These are phyloP conservation scores for Galago senegalensis DNA, from an alignment of 2,797 vertebrate species.

Conservation along the genomic window DNA sequence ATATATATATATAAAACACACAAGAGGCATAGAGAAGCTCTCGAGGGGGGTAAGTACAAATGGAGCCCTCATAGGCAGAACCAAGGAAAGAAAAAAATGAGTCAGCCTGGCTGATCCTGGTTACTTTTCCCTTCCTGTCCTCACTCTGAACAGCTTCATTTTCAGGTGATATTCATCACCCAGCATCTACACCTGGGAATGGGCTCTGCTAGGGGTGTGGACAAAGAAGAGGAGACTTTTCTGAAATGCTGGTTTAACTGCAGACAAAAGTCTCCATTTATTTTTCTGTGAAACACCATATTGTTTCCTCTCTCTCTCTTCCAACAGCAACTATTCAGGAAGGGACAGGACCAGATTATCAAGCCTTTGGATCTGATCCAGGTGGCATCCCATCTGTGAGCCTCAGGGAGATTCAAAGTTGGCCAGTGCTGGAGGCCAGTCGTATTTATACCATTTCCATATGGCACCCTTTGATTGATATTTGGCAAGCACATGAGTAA, in stretches of 20 bases:
- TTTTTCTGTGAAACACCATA: neutral
- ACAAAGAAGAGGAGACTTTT: neutral
- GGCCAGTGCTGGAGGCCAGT: neutral
- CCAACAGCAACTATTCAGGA: neutral
- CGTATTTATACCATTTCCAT: neutral
- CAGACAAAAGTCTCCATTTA: neutral
- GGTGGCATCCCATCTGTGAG: neutral
- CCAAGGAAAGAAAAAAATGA: neutral
- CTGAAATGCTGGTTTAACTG: neutral
- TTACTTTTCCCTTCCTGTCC: neutral
- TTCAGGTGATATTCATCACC: neutral
- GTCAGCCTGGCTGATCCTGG: neutral
- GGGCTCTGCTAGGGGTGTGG: neutral
- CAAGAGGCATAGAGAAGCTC: neutral
- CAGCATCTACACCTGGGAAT: neutral
- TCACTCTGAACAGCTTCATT: neutral
- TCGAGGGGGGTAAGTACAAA: neutral
- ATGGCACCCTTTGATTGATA: neutral
- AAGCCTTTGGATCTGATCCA: neutral
- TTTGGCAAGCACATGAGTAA: neutral
- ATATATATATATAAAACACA: neutral
- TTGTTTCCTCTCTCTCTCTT: neutral
- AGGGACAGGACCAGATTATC: neutral
- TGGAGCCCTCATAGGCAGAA: neutral
- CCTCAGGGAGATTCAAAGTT: neutral